These are phyloP conservation scores for Potamarius usumacintae DNA, from an alignment of 2,113 vertebrate genomes.

Conservation along the genomic window DNA sequence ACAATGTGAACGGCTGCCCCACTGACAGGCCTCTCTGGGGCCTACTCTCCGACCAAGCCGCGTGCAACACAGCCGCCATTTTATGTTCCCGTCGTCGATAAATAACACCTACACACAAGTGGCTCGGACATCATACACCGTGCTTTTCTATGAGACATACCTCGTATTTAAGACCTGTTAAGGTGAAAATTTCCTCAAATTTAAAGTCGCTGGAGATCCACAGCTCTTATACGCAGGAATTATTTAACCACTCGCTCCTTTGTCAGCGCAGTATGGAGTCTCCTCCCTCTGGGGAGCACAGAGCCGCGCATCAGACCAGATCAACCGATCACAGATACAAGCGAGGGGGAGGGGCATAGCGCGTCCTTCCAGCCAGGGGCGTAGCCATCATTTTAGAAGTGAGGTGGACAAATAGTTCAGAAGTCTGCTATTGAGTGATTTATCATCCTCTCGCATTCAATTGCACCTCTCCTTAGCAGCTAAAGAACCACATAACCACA, in stretches of 20 bases:
- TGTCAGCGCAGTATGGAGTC: background rate
- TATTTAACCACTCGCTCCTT: background rate
- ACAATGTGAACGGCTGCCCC: background rate
- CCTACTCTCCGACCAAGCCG: slow-evolving; percentile 8
- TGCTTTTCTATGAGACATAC: slow-evolving; percentile 30
- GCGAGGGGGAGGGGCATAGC: no score
- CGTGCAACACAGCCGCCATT: background rate
- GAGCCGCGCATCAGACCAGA: slow-evolving; percentile 12
- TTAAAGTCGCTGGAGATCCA: background rate
- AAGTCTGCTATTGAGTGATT: no score
- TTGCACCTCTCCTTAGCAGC: no score
- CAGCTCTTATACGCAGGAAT: background rate
- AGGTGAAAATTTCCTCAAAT: background rate
- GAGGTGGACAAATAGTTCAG: no score
- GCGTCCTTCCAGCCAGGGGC: no score
- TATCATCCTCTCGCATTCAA: no score
- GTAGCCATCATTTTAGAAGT: no score
- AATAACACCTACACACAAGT: background rate
- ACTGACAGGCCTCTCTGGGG: background rate
- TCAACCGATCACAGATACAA: slow-evolving; percentile 12
- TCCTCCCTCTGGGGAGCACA: no score
- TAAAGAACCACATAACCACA: no score
- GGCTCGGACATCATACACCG: background rate
- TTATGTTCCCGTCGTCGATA: background rate
- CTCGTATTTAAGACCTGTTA: slow-evolving; percentile 34